Conservation (phyloP, 2,888 invertebrate genomes). For the Amblyjoppa fuscipennis region DNA sequence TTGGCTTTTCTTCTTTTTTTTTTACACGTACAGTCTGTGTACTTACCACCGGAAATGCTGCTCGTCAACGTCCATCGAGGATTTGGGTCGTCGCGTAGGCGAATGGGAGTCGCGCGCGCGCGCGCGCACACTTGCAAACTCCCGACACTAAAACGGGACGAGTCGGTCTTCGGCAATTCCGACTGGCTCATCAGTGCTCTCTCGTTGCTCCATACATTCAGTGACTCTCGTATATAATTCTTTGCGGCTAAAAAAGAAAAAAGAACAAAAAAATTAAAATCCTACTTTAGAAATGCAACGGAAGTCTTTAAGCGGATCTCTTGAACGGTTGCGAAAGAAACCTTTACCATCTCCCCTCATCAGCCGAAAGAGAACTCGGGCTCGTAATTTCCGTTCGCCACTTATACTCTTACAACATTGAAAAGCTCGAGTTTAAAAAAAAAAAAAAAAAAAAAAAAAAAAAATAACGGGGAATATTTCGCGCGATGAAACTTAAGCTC, state of each 20-base stretch:
- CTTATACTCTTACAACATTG: neutral
- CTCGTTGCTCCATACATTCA: slow-evolving; percentile 12
- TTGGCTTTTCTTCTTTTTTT: neutral
- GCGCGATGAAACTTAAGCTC: neutral
- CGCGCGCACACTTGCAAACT: neutral
- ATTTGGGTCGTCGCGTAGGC: neutral
- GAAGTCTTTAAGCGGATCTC: slow-evolving; percentile 47
- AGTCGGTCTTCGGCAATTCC: slow-evolving; percentile 39
- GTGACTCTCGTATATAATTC: slow-evolving; percentile 25
- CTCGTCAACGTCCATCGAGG: neutral
- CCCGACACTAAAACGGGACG: neutral
- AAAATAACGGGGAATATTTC: neutral
- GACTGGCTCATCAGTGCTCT: slow-evolving; percentile 29
- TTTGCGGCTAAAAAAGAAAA: neutral
- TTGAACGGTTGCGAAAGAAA: slow-evolving; percentile 20
- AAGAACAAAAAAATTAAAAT: neutral
- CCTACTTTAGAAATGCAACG: slow-evolving; percentile 22
- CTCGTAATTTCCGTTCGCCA: slow-evolving; percentile 11
- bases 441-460: neutral
- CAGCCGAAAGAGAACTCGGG: neutral
- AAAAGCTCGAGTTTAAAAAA: neutral
- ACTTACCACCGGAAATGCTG: neutral
- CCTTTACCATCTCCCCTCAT: neutral
- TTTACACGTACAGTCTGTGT: neutral
- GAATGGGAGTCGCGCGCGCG: neutral